These are phyloP conservation scores for Apoda limacodes DNA, from an alignment of 2,888 invertebrate species.

Conservation along the genomic window DNA sequence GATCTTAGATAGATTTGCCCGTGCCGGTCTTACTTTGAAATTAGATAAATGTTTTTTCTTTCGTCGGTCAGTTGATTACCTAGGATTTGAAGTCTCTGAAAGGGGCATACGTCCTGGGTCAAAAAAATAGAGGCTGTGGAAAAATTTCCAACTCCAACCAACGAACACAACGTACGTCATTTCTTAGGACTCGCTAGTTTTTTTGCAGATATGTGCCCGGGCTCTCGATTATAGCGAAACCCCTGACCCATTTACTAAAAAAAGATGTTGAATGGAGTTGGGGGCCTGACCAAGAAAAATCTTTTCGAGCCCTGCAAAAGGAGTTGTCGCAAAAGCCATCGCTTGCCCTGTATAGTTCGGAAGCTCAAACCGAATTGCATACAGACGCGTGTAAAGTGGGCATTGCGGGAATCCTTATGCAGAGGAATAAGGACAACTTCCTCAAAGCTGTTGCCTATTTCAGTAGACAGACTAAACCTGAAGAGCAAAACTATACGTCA, in stretches of 20 bases:
- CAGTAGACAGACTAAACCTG: conserved; percentile 25
- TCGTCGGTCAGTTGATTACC: conserved; percentile 8
- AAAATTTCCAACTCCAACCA: conserved; percentile 12
- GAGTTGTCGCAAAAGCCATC: too few relatives aligned
- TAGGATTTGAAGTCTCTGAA: conserved; percentile 14
- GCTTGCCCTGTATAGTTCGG: too few relatives aligned
- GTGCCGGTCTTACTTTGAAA: conserved; percentile 16
- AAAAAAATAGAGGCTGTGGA: conserved; percentile 15
- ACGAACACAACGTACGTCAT: conserved; percentile 13
- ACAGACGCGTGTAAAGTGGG: conserved; percentile 30
- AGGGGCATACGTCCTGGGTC: conserved; percentile 16
- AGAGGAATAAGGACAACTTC: conserved; percentile 9
- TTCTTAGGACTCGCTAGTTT: conserved; percentile 18
- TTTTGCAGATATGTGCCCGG: conserved; percentile 16
- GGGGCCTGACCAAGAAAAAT: conserved; percentile 16
- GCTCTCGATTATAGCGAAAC: conserved; percentile 13
- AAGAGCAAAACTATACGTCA: conserved; percentile 31
- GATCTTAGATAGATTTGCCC: too few relatives aligned
- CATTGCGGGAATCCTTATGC: conserved; percentile 26
- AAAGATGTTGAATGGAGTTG: conserved; percentile 17
- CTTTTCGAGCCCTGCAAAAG: too few relatives aligned
- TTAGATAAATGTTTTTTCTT: conserved; percentile 16
- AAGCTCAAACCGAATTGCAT: conserved; percentile 24
- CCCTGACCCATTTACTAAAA: conserved; percentile 11
- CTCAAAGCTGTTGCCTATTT: conserved; percentile 24